Percentiles rank a stretch among this genome's conserved stretches.
Conservation (phyloP, 1,140 invertebrate genomes). For the Fragariocoptes setiger region DNA sequence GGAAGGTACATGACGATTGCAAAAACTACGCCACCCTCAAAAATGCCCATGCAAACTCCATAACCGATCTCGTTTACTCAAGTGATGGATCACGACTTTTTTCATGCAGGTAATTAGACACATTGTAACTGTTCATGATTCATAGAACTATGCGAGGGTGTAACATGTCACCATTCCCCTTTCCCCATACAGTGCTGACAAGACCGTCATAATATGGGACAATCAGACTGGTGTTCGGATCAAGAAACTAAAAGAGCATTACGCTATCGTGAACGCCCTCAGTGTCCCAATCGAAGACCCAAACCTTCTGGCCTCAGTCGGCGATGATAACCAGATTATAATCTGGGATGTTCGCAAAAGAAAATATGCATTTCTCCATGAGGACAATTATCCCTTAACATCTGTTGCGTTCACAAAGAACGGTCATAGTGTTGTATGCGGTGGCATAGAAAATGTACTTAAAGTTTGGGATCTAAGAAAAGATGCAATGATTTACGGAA, state of each 20-base stretch:
- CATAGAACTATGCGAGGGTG: slow-evolving; percentile 4
- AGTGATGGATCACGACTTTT: slow-evolving; percentile 34
- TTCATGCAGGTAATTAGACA: no score
- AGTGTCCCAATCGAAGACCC: slow-evolving; percentile 47
- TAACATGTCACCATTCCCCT: slow-evolving; percentile 39
- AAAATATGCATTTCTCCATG: slow-evolving; percentile 41
- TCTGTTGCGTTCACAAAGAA: slow-evolving; percentile 82
- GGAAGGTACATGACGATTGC: slow-evolving; percentile 92
- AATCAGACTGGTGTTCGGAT: slow-evolving; percentile 48
- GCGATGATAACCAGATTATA: slow-evolving; percentile 73
- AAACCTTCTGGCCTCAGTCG: slow-evolving; percentile 57
- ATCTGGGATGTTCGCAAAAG: slow-evolving; percentile 49
- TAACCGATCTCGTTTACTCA: slow-evolving; percentile 84
- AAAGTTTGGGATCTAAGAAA: slow-evolving; percentile 94
- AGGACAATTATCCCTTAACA: slow-evolving; percentile 52
- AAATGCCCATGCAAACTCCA: slow-evolving; percentile 70
- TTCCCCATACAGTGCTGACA: slow-evolving; percentile 74
- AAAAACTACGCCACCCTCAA: slow-evolving; percentile 67
- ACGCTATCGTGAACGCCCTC: slow-evolving; percentile 23
- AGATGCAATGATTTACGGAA: slow-evolving; percentile 46
- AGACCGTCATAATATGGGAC: slow-evolving; percentile 81
- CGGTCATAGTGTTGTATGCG: slow-evolving; percentile 53
- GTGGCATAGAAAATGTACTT: slow-evolving; percentile 86
- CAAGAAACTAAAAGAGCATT: slow-evolving; percentile 52
- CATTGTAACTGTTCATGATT: background rate